Evolutionary conservation across 2,888 invertebrate species (phyloP), one percentile per base, ranked within the genome.

Genomic region (Ischnura elegans): DNA sequence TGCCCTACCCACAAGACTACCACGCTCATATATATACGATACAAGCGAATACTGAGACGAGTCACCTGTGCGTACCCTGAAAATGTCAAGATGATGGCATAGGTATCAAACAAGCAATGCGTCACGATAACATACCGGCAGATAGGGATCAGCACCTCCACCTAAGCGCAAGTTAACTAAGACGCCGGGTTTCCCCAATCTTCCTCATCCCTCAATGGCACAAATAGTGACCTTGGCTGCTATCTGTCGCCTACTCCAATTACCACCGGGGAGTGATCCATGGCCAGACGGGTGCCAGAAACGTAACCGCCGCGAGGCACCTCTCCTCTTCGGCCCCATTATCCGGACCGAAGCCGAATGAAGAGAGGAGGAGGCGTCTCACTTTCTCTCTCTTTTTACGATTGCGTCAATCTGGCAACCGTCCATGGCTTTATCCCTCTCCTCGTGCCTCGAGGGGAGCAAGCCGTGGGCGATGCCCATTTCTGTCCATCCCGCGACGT

Each of bases 381-480:
- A 90, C 90, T 90, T 90, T 90, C 90, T 90, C 90, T 90, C 61
- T 90, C 90, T 61, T 61, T n/a, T 45, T 25, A 66, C 55, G 61
- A 66, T 90, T 90, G 90, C 90, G 90, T 90, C 90, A 90, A 61
- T 29, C 43, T 66, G 66, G 90, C 90, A 90, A 25, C 90, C 55
- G 90, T 61, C 61, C 90, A 43, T 10, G n/a, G 76, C 76, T 36
- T 76, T 36, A 13, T 36, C 8, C 8, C 51, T 10, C 51, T 19
- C 51, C 51, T 19, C 51, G 16, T 45, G 87, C n/a, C 87, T 43
- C 43, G 43, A n/a, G 45, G 61, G 90, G 61, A 55, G 90, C 61
- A 55, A 61, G 90, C 90, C 42, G 90, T 90, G 90, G 51, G 90
- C 55, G 55, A 43, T n/a, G 90, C 29, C 90, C 90, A 90, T 90